These are phyloP conservation scores for Drosophila robusta DNA, from an alignment of 2,888 invertebrate species.

Conservation along the genomic window DNA sequence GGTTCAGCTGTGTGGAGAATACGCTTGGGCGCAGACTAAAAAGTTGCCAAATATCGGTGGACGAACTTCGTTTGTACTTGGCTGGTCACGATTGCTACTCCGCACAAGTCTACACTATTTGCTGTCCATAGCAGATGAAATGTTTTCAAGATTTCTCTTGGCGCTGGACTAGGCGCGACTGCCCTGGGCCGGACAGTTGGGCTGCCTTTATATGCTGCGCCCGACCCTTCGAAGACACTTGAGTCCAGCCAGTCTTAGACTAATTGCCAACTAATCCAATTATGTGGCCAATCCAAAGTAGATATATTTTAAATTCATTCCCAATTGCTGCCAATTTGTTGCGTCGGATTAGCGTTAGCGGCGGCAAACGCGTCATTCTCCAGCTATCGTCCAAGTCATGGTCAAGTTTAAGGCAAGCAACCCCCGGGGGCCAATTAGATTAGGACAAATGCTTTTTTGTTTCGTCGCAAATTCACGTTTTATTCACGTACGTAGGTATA, in stretches of 20 bases:
- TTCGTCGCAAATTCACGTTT: constrained; percentile 51
- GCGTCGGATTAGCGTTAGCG: constrained; percentile 67
- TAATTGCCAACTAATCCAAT: constrained; percentile 81
- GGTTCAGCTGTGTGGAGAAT: constrained; percentile 6
- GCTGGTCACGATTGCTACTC: constrained; percentile 20
- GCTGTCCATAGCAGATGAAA: constrained; percentile 59
- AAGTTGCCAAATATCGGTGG: constrained; percentile 25
- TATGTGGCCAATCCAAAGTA: constrained; percentile 70
- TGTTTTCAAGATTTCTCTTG: constrained; percentile 35
- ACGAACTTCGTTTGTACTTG: constrained; percentile 34
- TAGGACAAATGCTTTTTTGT: constrained; percentile 64
- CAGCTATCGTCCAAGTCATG: constrained; percentile 47
- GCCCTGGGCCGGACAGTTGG: constrained; percentile 27
- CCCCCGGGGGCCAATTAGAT: constrained; percentile 67
- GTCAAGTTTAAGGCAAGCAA: constrained; percentile 71
- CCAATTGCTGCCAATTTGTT: constrained; percentile 72
- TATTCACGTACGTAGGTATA: constrained; percentile 45
- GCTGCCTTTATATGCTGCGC: constrained; percentile 56
- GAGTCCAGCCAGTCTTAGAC: constrained; percentile 61
- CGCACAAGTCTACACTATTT: constrained; percentile 30
- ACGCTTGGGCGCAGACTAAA: constrained; percentile 3
- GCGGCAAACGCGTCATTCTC: constrained; percentile 46
- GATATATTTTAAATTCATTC: constrained; percentile 49
- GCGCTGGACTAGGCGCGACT: constrained; percentile 63
- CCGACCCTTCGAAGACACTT: constrained; percentile 45